Evolutionary conservation across 1,140 invertebrate species (phyloP).

Genomic region (Drosophila kanapiae): DNA sequence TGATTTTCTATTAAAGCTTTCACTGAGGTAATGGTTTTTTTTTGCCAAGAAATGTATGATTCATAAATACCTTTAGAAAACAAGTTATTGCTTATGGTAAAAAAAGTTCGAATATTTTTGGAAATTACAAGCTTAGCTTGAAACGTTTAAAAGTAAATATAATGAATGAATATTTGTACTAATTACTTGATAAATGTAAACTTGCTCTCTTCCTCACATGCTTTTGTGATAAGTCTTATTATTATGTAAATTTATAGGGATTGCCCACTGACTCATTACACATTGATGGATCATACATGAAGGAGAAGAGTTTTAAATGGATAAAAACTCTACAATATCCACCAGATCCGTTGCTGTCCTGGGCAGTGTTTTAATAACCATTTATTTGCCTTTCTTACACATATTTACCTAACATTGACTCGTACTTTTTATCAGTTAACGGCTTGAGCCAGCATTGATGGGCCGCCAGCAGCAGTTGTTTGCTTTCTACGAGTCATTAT

Average conservation of each 20-base stretch:
- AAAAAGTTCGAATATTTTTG: not conserved
- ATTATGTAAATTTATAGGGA: not conserved
- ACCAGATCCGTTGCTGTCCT: not conserved
- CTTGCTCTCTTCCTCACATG: not conserved
- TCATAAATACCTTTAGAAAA: not conserved
- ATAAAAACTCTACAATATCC: not conserved
- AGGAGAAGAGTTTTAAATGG: not conserved
- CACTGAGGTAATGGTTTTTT: constrained; percentile 1
- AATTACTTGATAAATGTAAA: not conserved
- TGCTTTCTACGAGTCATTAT: constrained; percentile 21
- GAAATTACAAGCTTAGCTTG: not conserved
- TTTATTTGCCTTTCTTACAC: constrained; percentile 8
- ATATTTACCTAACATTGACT: constrained; percentile 33
- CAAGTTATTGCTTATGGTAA: not conserved
- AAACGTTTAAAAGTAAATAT: not conserved
- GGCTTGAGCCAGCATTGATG: constrained; percentile 10
- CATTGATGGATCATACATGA: not conserved
- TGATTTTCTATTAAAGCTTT: not conserved
- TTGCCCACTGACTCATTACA: constrained; percentile 10
- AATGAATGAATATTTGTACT: not conserved
- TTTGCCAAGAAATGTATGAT: not conserved
- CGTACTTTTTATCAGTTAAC: constrained; percentile 22
- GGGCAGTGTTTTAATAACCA: not conserved
- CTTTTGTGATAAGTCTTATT: not conserved
- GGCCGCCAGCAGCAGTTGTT: constrained; percentile 11